Evolutionary conservation across 2,888 invertebrate genomes (phyloP).

Genomic region (Steinernema hermaphroditum): DNA sequence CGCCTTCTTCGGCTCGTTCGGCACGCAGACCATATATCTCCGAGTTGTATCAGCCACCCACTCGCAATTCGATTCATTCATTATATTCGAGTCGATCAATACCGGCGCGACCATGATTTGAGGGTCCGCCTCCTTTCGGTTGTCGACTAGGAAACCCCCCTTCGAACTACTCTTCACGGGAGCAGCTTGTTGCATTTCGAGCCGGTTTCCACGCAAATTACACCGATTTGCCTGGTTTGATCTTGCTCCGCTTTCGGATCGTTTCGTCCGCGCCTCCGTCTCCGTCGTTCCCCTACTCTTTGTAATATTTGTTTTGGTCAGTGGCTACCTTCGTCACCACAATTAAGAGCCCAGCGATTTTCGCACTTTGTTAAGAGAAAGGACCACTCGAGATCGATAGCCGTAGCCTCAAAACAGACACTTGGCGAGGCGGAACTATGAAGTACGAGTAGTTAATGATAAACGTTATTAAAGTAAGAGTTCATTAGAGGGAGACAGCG

Average conservation of each 20-base stretch:
- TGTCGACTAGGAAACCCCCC: not conserved
- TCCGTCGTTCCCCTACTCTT: not conserved
- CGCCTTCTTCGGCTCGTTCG: not conserved
- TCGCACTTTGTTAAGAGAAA: slow-evolving; percentile 7
- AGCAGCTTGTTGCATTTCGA: not conserved
- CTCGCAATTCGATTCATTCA: not conserved
- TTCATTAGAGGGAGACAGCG: not conserved
- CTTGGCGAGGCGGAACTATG: slow-evolving; percentile 3
- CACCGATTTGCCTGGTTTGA: not conserved
- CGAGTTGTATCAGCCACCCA: not conserved
- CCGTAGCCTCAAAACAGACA: not conserved
- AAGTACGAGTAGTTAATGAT: not conserved
- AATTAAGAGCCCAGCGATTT: slow-evolving; percentile 9
- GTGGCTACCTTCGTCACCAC: not conserved
- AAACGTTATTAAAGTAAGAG: not conserved
- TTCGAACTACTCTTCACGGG: not conserved
- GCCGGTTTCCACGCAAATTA: slow-evolving; percentile 6
- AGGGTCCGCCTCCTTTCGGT: not conserved
- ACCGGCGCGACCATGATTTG: not conserved
- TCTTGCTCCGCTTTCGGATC: not conserved
- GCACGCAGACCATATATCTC: not conserved
- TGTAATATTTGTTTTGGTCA: slow-evolving; percentile 18
- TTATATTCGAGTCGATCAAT: slow-evolving; percentile 4
- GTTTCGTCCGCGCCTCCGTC: not conserved
- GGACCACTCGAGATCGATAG: slow-evolving; percentile 20